These are phyloP conservation scores for Drosophila albomicans DNA, from an alignment of 1,140 invertebrate species.

Conservation along the genomic window DNA sequence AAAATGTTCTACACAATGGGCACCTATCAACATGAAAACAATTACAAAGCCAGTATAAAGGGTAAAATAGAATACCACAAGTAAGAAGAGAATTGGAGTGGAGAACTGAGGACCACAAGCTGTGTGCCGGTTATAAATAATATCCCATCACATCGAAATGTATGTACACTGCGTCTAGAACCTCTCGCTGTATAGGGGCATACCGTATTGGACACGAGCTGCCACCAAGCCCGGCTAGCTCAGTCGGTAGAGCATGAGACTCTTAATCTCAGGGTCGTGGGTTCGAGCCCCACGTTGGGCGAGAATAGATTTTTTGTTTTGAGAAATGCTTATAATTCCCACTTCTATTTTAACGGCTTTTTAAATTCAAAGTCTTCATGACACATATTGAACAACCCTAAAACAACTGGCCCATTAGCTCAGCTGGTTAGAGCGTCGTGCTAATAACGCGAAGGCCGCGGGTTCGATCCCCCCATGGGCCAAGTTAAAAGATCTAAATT, in stretches of 20 bases:
- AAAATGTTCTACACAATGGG: constrained; percentile 60
- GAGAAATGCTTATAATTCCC: not conserved
- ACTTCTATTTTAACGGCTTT: not conserved
- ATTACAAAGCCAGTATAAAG: constrained; percentile 30
- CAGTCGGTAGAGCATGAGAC: constrained; percentile 96
- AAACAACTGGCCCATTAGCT: constrained; percentile 85
- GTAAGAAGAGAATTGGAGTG: not conserved
- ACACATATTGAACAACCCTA: not conserved
- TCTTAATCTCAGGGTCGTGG: constrained; percentile 97
- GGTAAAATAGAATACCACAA: not conserved
- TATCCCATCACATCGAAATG: constrained; percentile 1
- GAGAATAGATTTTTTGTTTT: constrained; percentile 88
- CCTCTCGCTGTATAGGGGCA: constrained; percentile 1
- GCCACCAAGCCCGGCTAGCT: constrained; percentile 89
- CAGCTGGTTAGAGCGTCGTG: constrained; percentile 86
- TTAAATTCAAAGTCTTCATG: not conserved
- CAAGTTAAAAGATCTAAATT: constrained; percentile 14
- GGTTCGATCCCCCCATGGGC: constrained; percentile 86
- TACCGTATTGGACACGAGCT: not conserved
- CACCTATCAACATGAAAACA: constrained; percentile 47
- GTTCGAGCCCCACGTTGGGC: constrained; percentile 96
- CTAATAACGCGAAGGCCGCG: constrained; percentile 87
- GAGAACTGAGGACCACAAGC: not conserved
- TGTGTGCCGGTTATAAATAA: constrained; percentile 39
- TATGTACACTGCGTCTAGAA: constrained; percentile 21